A percentile compares a stretch with the other conserved stretches of the same genome.
These are phyloP conservation scores for Larimichthys crocea DNA, from an alignment of 2,113 vertebrate genomes.

Conservation along the genomic window DNA sequence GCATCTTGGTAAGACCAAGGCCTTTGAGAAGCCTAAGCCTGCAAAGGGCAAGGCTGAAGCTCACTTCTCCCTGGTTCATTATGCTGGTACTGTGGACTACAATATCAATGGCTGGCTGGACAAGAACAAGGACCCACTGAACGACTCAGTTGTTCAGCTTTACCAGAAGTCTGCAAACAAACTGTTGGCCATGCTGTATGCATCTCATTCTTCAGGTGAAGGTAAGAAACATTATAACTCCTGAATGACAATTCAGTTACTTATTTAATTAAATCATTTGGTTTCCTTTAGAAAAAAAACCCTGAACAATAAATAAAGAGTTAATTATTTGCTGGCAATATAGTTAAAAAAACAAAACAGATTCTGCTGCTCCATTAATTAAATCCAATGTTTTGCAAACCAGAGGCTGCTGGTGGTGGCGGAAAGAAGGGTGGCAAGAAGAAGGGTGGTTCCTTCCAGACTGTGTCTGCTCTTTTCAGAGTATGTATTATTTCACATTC, in stretches of 20 bases:
- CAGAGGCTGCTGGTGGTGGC: constrained; percentile 43
- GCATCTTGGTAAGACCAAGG: constrained; percentile 89
- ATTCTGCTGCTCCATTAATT: not conserved
- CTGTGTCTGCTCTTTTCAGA: constrained; percentile 76
- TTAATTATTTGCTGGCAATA: not conserved
- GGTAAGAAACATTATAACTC: constrained; percentile 27
- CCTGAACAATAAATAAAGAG: not conserved
- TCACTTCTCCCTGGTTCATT: constrained; percentile 90
- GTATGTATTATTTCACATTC: constrained; percentile 31
- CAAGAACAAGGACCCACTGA: constrained; percentile 95
- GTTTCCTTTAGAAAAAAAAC: not conserved
- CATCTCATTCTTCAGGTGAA: constrained; percentile 23
- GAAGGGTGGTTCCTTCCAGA: constrained; percentile 77
- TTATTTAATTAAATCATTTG: not conserved
- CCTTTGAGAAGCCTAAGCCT: constrained; percentile 93
- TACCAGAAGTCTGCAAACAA: constrained; percentile 79
- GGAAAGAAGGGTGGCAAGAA: constrained; percentile 75
- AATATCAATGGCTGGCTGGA: constrained; percentile 92
- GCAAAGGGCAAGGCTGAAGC: constrained; percentile 89
- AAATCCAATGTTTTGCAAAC: no score
- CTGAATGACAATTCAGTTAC: not conserved
- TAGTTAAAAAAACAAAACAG: constrained; percentile 42
- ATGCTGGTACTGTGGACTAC: constrained; percentile 92
- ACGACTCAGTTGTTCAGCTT: constrained; percentile 89
- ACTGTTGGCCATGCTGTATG: constrained; percentile 57